Percentiles rank a stretch among this genome's conserved stretches.
Conservation (phyloP, 2,888 invertebrate genomes). For the Tetropium fuscum region DNA sequence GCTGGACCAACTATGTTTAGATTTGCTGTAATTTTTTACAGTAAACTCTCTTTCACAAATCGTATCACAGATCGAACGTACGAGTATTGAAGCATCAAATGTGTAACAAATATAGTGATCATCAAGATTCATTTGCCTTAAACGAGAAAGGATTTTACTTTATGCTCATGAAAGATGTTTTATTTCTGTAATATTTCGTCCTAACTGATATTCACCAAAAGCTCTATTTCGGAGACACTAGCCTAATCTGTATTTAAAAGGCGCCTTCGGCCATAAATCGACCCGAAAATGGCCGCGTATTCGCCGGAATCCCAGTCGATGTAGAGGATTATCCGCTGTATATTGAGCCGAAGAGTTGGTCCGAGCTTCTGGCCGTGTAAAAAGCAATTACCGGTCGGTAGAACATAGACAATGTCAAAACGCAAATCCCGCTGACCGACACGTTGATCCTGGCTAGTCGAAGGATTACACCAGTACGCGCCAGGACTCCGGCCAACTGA, state of each 20-base stretch:
- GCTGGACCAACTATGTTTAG: too few species aligned
- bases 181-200: too few species aligned
- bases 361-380: conserved; percentile 44
- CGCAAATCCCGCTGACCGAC: conserved; percentile 59
- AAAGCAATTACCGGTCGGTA: conserved; percentile 56
- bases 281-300: not conserved
- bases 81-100: too few species aligned
- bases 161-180: too few species aligned
- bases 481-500: conserved; percentile 43
- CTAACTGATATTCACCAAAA: too few species aligned
- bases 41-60: too few species aligned
- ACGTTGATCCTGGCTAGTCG: conserved; percentile 48
- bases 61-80: too few species aligned
- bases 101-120: too few species aligned
- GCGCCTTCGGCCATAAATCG: not conserved
- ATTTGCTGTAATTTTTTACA: too few species aligned
- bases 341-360: not conserved
- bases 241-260: not conserved
- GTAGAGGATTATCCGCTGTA: not conserved
- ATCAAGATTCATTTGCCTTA: too few species aligned
- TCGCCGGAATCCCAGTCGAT: not conserved
- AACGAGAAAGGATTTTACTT: too few species aligned
- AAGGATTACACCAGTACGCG: conserved; percentile 49
- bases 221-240: too few species aligned
- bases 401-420: conserved; percentile 56